phyloP scores from a whole-genome alignment of 1,140 invertebrate genomes.

The Leucophenga varia region DNA sequence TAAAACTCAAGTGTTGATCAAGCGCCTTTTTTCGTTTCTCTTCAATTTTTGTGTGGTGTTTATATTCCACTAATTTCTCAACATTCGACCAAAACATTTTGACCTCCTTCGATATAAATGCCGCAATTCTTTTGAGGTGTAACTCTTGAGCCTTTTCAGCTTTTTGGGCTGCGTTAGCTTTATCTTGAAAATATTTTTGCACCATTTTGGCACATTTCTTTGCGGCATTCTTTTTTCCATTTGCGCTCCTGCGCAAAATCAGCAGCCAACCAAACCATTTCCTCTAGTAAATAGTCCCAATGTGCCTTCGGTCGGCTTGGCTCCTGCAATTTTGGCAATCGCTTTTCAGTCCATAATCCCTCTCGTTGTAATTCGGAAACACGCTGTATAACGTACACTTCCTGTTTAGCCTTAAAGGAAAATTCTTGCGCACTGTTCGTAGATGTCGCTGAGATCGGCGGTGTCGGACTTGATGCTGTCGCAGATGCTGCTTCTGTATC shows the following conservation, averaged over 20 bases:
- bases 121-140: slow-evolving; percentile 82
- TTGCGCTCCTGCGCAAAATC: slow-evolving; percentile 97
- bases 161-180: slow-evolving; percentile 81
- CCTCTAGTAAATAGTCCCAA: slow-evolving; percentile 98
- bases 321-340: slow-evolving; percentile 91
- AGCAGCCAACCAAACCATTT: slow-evolving; percentile 97
- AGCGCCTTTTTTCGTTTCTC: slow-evolving; percentile 94
- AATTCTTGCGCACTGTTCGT: slow-evolving; percentile 63
- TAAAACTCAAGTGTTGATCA: slow-evolving; percentile 96
- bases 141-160: slow-evolving; percentile 91
- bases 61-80: slow-evolving; percentile 95
- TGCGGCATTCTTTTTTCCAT: slow-evolving; percentile 94
- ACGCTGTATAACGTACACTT: slow-evolving; percentile 91
- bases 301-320: slow-evolving; percentile 89
- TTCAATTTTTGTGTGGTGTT: slow-evolving; percentile 88
- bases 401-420: slow-evolving; percentile 87
- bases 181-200: slow-evolving; percentile 94
- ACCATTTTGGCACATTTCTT: slow-evolving; percentile 92
- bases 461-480: slow-evolving; percentile 17
- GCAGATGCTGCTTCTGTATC: slow-evolving; percentile 3
- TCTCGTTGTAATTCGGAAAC: slow-evolving; percentile 85
- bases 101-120: slow-evolving; percentile 89
- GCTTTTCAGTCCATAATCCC: slow-evolving; percentile 89
- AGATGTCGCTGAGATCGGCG: slow-evolving; percentile 25
- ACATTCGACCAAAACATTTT: slow-evolving; percentile 95